Conservation (phyloP, 2,113 vertebrate species). For the Machaerirhynchus nigripectus region DNA sequence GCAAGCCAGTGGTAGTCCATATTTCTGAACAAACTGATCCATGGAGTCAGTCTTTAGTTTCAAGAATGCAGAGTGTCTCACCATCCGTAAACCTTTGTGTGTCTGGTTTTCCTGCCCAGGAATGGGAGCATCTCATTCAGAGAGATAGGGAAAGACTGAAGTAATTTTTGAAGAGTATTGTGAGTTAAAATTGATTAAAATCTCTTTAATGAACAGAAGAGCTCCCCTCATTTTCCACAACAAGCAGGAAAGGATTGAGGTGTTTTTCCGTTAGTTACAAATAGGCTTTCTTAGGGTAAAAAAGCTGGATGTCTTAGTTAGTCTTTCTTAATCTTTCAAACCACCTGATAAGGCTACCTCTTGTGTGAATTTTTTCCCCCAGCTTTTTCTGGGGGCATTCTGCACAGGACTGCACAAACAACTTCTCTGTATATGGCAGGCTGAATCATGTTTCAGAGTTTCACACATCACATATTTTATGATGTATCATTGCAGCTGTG, state of each 20-base stretch:
- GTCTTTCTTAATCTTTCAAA: not conserved
- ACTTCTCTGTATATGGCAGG: not conserved
- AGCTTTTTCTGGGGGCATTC: not conserved
- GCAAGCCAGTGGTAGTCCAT: fast-evolving
- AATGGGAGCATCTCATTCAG: not conserved
- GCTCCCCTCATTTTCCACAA: not conserved
- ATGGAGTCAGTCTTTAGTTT: not conserved
- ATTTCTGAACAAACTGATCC: not conserved
- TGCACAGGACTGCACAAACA: not conserved
- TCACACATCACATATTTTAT: not conserved
- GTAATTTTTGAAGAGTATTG: not conserved
- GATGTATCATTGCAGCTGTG: not conserved
- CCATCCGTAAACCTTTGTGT: not conserved
- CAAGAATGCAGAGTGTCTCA: not conserved
- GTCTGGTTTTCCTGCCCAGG: not conserved
- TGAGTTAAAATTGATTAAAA: not conserved
- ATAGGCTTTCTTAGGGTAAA: not conserved
- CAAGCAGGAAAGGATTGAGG: not conserved
- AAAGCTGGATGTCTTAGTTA: not conserved
- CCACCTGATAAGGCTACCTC: not conserved
- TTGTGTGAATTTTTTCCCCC: not conserved
- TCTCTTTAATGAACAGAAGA: not conserved
- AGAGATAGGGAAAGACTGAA: not conserved
- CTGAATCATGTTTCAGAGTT: slow-evolving; percentile 4
- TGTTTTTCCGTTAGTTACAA: slow-evolving; percentile 5